Base-by-base conservation (phyloP, 1,140 invertebrate species). In the Tetramorium parvispinum region DNA sequence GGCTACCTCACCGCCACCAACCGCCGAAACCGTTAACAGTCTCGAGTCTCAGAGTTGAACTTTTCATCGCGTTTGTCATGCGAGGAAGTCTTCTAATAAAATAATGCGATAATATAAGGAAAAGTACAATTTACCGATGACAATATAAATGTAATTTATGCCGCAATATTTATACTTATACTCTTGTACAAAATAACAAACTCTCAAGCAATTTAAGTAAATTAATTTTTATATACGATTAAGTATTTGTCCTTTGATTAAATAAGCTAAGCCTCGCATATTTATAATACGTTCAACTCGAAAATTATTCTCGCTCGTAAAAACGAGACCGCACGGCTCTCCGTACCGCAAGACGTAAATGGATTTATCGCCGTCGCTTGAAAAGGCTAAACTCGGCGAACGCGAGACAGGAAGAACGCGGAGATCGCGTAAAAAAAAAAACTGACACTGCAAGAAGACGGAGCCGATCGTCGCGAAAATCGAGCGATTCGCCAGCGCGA, bases 401-500 rank as follows among this genome's bases (percentile, higher is more conserved):
- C 66, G 46, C 16, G 49, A 40, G 55, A 65, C 43, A 21, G 53
- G 53, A 83, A 73, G 79, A 73, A 57, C 51, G 37, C 51, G 51
- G 18, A n/a, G 53, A 24, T 37, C 7, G 53, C 11, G 73, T 85
- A 89, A 79, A 65, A 87, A 87, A 87, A 85, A 90, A 79, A 66
- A 87, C 65, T n/a, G 78, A 49, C 40, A 55, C 68, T 65, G 87
- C 53, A 85, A 88, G 87, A 89, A 89, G 43, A 85, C 16, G 73
- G 21, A 76, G 2, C 3, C 68, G 73, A 87, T 86, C 85, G 78
- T 88, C 24, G 78, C 32, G 79, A 55, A 83, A 83, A 83, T 83
- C 53, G 79, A 70, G 65, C 77, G 46, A 68, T 53, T 81, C 63
- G 37, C 76, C 76, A 21, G 43, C 40, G 37, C 71, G 87, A 76